Conservation (phyloP, 2,113 vertebrate genomes). For the Psittacus erithacus region DNA sequence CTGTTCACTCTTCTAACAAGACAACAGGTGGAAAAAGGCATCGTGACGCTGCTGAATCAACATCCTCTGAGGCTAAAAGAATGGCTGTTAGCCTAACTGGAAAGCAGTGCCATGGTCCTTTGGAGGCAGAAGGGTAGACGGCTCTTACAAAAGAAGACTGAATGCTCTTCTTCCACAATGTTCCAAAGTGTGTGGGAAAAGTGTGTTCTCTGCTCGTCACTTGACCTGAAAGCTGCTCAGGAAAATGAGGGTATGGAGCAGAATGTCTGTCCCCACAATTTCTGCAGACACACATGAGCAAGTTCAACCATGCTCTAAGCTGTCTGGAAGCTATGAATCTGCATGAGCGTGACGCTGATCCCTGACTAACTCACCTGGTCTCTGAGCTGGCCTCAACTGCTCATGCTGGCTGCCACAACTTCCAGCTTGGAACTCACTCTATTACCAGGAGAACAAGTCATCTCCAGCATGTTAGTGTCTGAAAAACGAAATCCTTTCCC, state of each 20-base stretch:
- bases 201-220: not conserved
- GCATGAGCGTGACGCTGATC: not conserved
- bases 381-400: not conserved
- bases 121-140: not conserved
- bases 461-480: fast-evolving
- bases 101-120: not conserved
- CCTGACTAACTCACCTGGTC: not conserved
- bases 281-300: not conserved
- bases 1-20: not conserved
- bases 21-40: not conserved
- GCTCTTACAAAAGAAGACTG: not conserved
- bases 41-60: slow-evolving; percentile 22
- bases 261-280: not conserved
- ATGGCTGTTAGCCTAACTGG: not conserved
- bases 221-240: not conserved
- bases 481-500: not conserved
- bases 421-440: not conserved
- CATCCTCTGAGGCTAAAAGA: not conserved
- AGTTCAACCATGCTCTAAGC: not conserved
- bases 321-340: not conserved
- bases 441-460: not conserved
- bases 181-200: not conserved
- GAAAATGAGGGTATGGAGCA: not conserved
- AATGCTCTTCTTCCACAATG: not conserved
- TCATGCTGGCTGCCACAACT: not conserved